Base-by-base conservation (phyloP, 2,113 vertebrate genomes). In the Speoplatyrhinus poulsoni region DNA sequence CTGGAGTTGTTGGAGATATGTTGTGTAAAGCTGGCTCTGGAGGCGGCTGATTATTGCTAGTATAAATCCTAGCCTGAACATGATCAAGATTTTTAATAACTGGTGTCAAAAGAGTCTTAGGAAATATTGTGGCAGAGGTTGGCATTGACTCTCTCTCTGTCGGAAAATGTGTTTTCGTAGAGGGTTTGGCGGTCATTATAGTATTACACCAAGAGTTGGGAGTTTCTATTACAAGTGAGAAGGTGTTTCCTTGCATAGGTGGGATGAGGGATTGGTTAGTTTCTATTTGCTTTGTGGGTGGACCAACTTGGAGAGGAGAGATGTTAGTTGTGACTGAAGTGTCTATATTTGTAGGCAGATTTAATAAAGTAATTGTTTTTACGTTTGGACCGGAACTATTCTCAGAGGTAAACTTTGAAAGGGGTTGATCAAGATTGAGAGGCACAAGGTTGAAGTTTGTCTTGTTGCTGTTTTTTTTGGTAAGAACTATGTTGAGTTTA, bases 1-100 rank as follows among this genome's bases (percentile, higher is more conserved):
- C 60, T 77, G 86, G 72, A 61, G 81, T 72, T 85, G 76, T 46
- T 47, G 73, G 70, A 49, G 67, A 76, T 68, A 15, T 64, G 48
- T 16, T 83, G 12, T 71, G 71, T 83, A 75, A 15, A 9, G 46
- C 64, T 77, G 41, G 62, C 54, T 76, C 79, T 72, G 72, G 73
- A 1, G 61, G 49, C 57, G 60, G 12, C 76, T 80, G 71, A 74
- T 47, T 60, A 58, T 77, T 70, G 67, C 12, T 72, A 11, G 8
- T 52, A 46, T 62, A 53, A 1, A 3, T 65, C 46, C 61, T 85
- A 80, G 62, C 17, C 73, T 72, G 72, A 33, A 33, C 16, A 1
- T 9, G n/a, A 71, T 47, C 54, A 58, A 17, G 16, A 69, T 26
- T 60, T 41, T 69, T 49, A 41, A 65, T 17, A 59, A 12, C 46